Evolutionary conservation across 2,113 vertebrate species (phyloP).

Genomic region (Brachirus orientalis): DNA sequence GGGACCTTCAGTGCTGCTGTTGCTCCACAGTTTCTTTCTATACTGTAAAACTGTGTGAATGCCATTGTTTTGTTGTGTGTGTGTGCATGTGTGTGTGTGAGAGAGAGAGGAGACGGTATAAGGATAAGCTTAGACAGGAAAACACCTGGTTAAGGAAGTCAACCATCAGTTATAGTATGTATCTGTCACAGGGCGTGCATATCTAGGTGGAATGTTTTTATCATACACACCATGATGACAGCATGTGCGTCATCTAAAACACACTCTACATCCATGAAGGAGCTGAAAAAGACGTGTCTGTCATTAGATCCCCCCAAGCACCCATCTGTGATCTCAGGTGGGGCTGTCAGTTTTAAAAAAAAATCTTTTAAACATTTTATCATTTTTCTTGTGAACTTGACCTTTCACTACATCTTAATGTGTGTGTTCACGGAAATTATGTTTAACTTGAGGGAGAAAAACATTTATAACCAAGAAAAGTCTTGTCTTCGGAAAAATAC

Average conservation of each 20-base stretch:
- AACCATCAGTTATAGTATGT: constrained; percentile 58
- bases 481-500: background rate
- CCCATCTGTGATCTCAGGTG: constrained; percentile 17
- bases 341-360: constrained; percentile 7
- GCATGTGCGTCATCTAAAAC: constrained; percentile 30
- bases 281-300: constrained; percentile 28
- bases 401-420: constrained; percentile 23
- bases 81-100: constrained; percentile 34
- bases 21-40: constrained; percentile 26
- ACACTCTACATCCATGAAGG: constrained; percentile 14
- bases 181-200: constrained; percentile 39
- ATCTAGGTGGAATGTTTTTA: constrained; percentile 52
- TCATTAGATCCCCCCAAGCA: constrained; percentile 36
- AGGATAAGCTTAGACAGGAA: constrained; percentile 58
- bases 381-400: constrained; percentile 42
- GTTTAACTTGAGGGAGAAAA: background rate
- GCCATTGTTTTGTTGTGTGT: constrained; percentile 50
- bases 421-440: background rate
- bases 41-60: constrained; percentile 42
- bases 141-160: constrained; percentile 66
- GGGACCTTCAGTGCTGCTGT: constrained; percentile 21
- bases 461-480: no score
- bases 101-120: constrained; percentile 39
- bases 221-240: constrained; percentile 35
- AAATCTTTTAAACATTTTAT: constrained; percentile 18